phyloP scores from a whole-genome alignment of 2,888 invertebrate genomes.

The Aphodius sticticus region DNA sequence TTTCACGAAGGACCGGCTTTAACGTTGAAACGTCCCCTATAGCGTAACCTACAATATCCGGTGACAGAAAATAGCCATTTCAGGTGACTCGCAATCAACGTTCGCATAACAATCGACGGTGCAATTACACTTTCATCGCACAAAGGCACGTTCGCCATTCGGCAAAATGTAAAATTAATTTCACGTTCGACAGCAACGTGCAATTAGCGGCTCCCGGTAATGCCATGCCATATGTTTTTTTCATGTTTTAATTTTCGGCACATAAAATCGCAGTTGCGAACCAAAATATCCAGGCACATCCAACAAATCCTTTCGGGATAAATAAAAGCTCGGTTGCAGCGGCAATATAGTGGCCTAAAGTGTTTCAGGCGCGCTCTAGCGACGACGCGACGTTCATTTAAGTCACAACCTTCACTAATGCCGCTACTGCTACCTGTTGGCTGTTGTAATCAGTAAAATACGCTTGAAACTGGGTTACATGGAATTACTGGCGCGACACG shows the following conservation, averaged over 20 bases:
- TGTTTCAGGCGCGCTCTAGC: neutral
- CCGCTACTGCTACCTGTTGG: slow-evolving; percentile 19
- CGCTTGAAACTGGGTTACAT: slow-evolving; percentile 21
- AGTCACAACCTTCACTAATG: neutral
- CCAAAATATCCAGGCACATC: neutral
- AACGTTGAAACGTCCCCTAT: too few relatives aligned
- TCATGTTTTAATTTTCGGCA: neutral
- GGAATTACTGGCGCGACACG: slow-evolving; percentile 16
- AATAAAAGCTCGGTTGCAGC: neutral
- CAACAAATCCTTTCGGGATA: neutral
- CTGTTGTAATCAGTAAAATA: slow-evolving; percentile 24
- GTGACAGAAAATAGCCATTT: neutral
- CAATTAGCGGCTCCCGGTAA: neutral
- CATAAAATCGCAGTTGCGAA: neutral
- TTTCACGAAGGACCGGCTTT: neutral
- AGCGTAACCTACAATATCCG: neutral
- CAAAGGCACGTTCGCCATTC: neutral
- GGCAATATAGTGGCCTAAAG: neutral
- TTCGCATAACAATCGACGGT: neutral
- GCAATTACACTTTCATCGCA: neutral
- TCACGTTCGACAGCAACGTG: neutral
- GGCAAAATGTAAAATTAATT: neutral
- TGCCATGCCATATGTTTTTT: neutral
- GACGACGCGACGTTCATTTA: neutral
- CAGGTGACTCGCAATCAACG: neutral